A percentile compares a stretch with the other conserved stretches of the same genome.
These are phyloP conservation scores for Psittacus erithacus DNA, from an alignment of 2,113 vertebrate genomes.

Conservation along the genomic window DNA sequence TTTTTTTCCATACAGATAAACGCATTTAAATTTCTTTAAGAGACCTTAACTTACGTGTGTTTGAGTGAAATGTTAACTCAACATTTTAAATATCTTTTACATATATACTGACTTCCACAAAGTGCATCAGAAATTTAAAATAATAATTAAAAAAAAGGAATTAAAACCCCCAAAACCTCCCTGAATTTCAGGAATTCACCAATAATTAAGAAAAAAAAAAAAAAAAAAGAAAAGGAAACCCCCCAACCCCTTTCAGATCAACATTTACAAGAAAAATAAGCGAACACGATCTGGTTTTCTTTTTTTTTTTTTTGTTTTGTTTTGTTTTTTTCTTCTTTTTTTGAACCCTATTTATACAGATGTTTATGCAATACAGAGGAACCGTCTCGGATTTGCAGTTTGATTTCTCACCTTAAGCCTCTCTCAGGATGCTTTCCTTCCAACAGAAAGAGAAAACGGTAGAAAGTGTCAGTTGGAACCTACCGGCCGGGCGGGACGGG, in stretches of 20 bases:
- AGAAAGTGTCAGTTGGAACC: conserved; percentile 62
- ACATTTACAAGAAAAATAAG: conserved; percentile 91
- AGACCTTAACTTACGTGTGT: conserved; percentile 85
- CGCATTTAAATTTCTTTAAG: conserved; percentile 97
- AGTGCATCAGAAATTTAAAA: conserved; percentile 98
- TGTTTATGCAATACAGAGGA: conserved; percentile 78
- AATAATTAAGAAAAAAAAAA: conserved; percentile 72
- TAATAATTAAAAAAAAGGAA: conserved; percentile 49
- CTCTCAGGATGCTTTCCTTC: conserved; percentile 69
- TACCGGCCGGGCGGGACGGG: not conserved
- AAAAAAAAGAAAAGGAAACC: too few species aligned
- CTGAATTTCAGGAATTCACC: conserved; percentile 98
- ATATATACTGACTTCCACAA: conserved; percentile 99
- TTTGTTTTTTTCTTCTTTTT: conserved; percentile 6
- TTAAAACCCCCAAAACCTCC: conserved; percentile 70
- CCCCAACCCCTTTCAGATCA: conserved; percentile 75
- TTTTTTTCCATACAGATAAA: conserved; percentile 94
- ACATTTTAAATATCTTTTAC: conserved; percentile 97
- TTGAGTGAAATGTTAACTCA: conserved; percentile 94
- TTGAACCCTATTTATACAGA: conserved; percentile 89
- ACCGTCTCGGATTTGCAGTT: conserved; percentile 67
- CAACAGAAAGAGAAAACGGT: conserved; percentile 21
- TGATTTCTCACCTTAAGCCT: conserved; percentile 81
- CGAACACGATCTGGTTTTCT: conserved; percentile 79
- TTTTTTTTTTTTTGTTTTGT: not conserved